Base-by-base conservation (phyloP, 2,888 invertebrate species). In the Agrilus biguttatus region DNA sequence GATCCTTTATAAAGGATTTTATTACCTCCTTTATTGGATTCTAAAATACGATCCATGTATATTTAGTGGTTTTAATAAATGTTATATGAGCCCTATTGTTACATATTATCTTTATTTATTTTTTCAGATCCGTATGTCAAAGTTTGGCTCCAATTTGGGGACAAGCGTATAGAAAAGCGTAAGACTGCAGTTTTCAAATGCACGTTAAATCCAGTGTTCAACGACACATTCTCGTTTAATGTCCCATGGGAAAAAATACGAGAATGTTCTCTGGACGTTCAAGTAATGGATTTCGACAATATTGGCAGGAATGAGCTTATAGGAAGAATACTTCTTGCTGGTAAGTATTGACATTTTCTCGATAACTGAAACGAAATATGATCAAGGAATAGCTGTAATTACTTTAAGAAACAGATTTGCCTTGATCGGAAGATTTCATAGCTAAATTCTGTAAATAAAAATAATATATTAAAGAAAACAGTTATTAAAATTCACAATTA, bases 221-320 rank as follows among this genome's bases (percentile, higher is more conserved):
- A 95, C 69, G 93, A 93, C 69, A 83, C 89, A 10, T 95, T 95
- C 72, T 85, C 86, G 40, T 95, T 92, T 75, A 89, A 88, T 68
- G 92, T 95, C 41, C 92, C 93, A 13, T 93, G 92, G 91, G 93
- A 95, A 70, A 90, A 91, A 69, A 92, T 95, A 53, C 71, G 93
- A 45, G 92, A 95, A 65, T 92, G 93, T 60, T 90, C 89, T 39
- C 74, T 95, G 50, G 89, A 92, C 60, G 87, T 95, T 14, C 84
- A 85, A 73, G 92, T 93, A 45, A 95, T 95, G 93, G 95, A 95
- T 70, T 93, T 92, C 65, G 95, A 95, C 68, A 92, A 93, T 65
- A 89, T 95, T 54, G 93, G 93, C 39, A 72, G 91, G 51, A 91
- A 91, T 62, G 91, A 91, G 67, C 76, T 91, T 54, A 91, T 91